Evolutionary conservation across 1,140 invertebrate genomes (phyloP), one percentile per base, ranked within the genome.

Genomic region (Cryptotermes secundus): DNA sequence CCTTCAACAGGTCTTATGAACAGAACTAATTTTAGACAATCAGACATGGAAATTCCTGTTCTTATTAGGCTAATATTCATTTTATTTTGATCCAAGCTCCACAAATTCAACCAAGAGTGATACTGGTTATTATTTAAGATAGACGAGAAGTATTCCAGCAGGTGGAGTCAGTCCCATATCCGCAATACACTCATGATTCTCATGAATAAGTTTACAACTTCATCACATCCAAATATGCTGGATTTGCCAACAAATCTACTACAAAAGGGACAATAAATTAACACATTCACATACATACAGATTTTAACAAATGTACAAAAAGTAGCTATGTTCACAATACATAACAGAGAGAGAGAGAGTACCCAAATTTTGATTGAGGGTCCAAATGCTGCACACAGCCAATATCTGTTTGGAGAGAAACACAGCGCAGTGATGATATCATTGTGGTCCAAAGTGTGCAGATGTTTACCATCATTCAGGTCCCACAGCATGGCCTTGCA

Each of bases 401-500:
- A 99, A 89, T 99, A 99, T 89, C 99, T 95, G 92, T 99, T 99
- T 82, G 99, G 99, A 87, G 97, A 99, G 94, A 99, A 99, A 94
- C 97, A 98, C 86, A 99, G 91, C 14, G 98, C 96, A 88, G 98
- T 99, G 91, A 99, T 99, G 89, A 97, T 97, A 88, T 99, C 98
- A 90, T 98, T 99, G 90, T 99, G 98, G 88, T 99, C 97, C 86
- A 99, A 92, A 45, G 99, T 99, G 91, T 99, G 99, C 88, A 99
- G 92, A 90, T 99, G 98, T 91, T 99, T 99, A 91, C 98, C 98
- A 90, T 99, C 99, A 91, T 99, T 99, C 87, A 99, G 92, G 91
- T 99, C 99, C 99, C 99, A 99, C 82, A 99, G 91, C 97, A 99
- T 99, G 19, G 99, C 98, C 92, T 98, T 98, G 91, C 97, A 98